Percentiles rank a stretch among this genome's conserved stretches.
Conservation (phyloP, 2,113 vertebrate genomes). For the Sebastes schlegelii region DNA sequence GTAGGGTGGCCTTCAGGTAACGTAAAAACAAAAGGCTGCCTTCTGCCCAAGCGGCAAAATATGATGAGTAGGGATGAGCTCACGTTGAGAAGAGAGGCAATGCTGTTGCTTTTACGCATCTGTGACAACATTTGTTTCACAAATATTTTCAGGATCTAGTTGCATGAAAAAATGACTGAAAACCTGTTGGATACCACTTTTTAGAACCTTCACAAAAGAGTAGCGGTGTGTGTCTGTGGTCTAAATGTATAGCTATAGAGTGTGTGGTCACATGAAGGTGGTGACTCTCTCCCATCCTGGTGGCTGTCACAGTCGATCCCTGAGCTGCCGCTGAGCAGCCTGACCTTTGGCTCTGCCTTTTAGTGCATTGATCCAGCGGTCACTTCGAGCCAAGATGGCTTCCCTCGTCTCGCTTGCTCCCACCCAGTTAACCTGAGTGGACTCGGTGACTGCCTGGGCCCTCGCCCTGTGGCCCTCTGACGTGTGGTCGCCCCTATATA, state of each 20-base stretch:
- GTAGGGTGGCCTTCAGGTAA: too few species aligned
- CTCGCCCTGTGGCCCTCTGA: conserved; percentile 46
- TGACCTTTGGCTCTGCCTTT: conserved; percentile 81
- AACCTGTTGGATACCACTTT: background rate
- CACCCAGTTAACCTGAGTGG: conserved; percentile 59
- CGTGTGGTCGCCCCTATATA: conserved; percentile 11
- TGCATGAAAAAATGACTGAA: too few species aligned
- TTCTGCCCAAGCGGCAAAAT: too few species aligned
- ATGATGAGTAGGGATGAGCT: too few species aligned
- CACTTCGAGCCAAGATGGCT: conserved; percentile 73
- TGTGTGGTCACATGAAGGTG: conserved; percentile 38
- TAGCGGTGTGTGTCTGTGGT: background rate
- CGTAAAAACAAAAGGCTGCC: too few species aligned
- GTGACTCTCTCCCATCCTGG: conserved; percentile 9
- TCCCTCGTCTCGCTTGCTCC: conserved; percentile 30
- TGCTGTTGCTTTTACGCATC: conserved; percentile 1
- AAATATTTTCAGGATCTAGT: background rate
- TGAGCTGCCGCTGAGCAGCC: conserved; percentile 67
- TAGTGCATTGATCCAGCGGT: conserved; percentile 79
- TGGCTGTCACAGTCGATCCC: conserved; percentile 71
- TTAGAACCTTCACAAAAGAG: background rate
- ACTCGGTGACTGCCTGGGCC: conserved; percentile 39
- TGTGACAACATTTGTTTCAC: background rate
- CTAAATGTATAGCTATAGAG: conserved; percentile 12
- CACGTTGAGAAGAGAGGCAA: background rate